These are phyloP conservation scores for Cromileptes altivelis DNA, from an alignment of 2,113 vertebrate genomes.

Conservation along the genomic window DNA sequence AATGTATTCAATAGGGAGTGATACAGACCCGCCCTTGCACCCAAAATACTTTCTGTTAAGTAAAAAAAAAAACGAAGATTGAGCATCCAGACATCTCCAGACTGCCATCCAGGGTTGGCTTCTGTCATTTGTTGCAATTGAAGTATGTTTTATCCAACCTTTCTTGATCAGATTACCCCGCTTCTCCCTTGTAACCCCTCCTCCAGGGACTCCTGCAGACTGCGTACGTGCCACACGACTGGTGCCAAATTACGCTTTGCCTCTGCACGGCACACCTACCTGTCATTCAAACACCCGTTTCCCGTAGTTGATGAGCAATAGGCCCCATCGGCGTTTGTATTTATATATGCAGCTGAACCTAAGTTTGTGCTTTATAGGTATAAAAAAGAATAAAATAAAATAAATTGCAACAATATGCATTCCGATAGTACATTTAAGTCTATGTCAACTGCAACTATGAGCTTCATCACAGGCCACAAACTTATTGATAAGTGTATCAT, in stretches of 20 bases:
- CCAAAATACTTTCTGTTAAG: slow-evolving; percentile 15
- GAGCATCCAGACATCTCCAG: neutral
- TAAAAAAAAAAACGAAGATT: neutral
- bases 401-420: neutral
- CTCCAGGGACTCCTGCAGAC: slow-evolving; percentile 65
- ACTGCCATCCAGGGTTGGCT: neutral
- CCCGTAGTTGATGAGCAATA: neutral
- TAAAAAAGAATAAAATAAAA: neutral
- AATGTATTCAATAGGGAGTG: neutral
- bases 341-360: neutral
- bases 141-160: slow-evolving; percentile 53
- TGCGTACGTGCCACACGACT: slow-evolving; percentile 75
- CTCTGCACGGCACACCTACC: slow-evolving; percentile 28
- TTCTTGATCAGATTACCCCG: slow-evolving; percentile 59
- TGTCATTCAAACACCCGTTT: slow-evolving; percentile 15
- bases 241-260: slow-evolving; percentile 56
- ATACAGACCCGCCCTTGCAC: neutral
- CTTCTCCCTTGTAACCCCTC: slow-evolving; percentile 58
- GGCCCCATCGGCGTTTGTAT: too few species aligned
- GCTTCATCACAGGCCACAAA: neutral
- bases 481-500: neutral
- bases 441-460: neutral
- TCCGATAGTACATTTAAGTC: neutral
- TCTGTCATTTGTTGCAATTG: slow-evolving; percentile 42
- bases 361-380: neutral